Evolutionary conservation across 2,797 vertebrate genomes (phyloP).

Genomic region (Siniperca undulata): DNA sequence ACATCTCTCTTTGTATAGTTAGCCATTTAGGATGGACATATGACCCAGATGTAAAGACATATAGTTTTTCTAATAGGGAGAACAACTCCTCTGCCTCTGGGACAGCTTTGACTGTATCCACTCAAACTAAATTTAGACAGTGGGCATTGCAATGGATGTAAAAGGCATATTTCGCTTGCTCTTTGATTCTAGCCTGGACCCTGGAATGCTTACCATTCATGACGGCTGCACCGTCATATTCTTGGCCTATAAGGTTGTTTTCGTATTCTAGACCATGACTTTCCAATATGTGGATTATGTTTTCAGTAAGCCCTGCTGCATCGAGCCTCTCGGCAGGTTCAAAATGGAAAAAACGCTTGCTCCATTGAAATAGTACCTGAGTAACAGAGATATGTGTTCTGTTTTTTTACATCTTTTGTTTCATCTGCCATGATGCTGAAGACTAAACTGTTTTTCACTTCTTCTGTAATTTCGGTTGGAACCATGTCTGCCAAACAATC

Average conservation of each 20-base stretch:
- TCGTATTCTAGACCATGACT: conserved; percentile 30
- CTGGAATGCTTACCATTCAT: conserved; percentile 23
- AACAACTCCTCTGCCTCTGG: conserved; percentile 3
- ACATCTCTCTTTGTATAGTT: conserved; percentile 26
- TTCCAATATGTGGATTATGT: conserved; percentile 20
- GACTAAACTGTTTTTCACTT: not conserved
- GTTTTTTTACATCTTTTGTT: conserved; percentile 28
- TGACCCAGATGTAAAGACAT: not conserved
- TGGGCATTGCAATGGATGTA: conserved; percentile 19
- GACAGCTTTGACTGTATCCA: conserved; percentile 29
- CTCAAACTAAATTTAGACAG: conserved; percentile 32
- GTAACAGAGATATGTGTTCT: conserved; percentile 23
- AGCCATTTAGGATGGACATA: conserved; percentile 20
- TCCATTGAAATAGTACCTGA: conserved; percentile 30
- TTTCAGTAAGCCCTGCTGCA: conserved; percentile 16
- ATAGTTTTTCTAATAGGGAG: not conserved
- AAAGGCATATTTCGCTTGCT: conserved; percentile 17
- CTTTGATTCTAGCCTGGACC: conserved; percentile 19
- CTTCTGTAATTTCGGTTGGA: not conserved
- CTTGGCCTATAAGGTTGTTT: conserved; percentile 37
- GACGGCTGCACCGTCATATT: conserved; percentile 12
- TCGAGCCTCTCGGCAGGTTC: conserved; percentile 13
- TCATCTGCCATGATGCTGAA: conserved; percentile 29
- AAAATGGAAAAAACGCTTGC: conserved; percentile 23
- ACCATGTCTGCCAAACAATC: conserved; percentile 38